Evolutionary conservation across 2,113 vertebrate species (phyloP), one percentile per base, ranked within the genome.

Genomic region (Sarotherodon lohbergeri): DNA sequence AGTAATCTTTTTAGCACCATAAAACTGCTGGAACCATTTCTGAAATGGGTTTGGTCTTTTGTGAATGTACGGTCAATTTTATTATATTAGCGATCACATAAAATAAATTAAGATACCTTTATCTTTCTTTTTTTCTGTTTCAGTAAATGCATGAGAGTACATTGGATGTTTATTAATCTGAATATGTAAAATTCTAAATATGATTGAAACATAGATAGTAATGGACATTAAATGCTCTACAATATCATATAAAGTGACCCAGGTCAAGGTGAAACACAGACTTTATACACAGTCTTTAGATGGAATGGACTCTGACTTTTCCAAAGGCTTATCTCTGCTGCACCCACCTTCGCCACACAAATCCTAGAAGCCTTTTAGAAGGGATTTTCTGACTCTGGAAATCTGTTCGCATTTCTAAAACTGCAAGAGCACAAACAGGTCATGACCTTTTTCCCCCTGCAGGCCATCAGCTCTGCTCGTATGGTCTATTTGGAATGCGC

Each of bases 301-400:
- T 88, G 54, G 32, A 78, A 55, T 52, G 61, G 12, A 84, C 86
- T 89, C 48, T 46, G 52, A 92, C 90, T 80, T 80, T 80, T 5
- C 3, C 52, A 19, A 59, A 36, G 27, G 92, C 90, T 94, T 92
- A 93, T 84, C 88, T 83, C 22, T 54, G 32, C 43, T 59, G 16
- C 52, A 83, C 24, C 17, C 61, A 14, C 52, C 71, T 50, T 76
- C 24, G 17, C 22, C 17, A 36, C 86, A 86, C 81, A 92, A 93
- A 92, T 93, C 63, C 55, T 39, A 81, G 85, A 94, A 92, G 91
- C 90, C 87, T 93, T 94, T 95, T 84, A 93, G 78, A 89, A 66
- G 50, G 90, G 93, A 94, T 93, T 94, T 91, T 90, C 88, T 90
- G 76, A 88, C 68, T 73, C 39, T 43, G 82, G 55, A 56, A 93